Evolutionary conservation across 2,797 vertebrate species (phyloP), one percentile per base, ranked within the genome.

Genomic region (Xenopus petersii): DNA sequence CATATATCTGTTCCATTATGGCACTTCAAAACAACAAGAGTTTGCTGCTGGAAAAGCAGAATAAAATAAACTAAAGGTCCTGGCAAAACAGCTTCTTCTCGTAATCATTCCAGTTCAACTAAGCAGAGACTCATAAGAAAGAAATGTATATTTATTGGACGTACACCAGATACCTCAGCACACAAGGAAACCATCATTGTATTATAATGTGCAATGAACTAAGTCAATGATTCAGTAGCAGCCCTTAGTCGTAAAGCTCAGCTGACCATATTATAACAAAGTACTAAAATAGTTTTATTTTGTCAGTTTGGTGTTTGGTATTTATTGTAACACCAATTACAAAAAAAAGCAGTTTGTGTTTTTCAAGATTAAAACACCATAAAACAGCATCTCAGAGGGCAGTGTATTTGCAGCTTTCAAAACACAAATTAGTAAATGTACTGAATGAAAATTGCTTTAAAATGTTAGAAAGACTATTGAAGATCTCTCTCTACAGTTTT

Each of bases 251-350:
- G 80, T 79, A 67, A 67, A 82, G 77, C 47, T 73, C 84, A 67
- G 68, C 77, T 80, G 72, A 74, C 80, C 81, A 74, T 80, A 80
- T 67, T n/a, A 74, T 4, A 42, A 73, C 83, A 65, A 62, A 76
- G 12, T 56, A 79, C 75, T 61, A 74, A 72, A 79, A 3, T 2
- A 85, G 81, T 4, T 75, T 72, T 66, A 5, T 73, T 80, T 73
- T 33, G 10, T 1, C 5, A 70, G 4, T 81, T 59, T 80, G 68
- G 70, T 64, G 80, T 75, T 69, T 79, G 69, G 76, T 81, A 79
- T 85, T 83, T 81, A 78, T n/a, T 16, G 11, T 82, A 86, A 87
- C 87, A 88, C 84, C 77, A 82, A 80, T 82, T 72, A 89, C 4
- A 54, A 83, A 80, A 30, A 30, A 84, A 84, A 86, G 85, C 87